Base-by-base conservation (phyloP, 1,140 invertebrate genomes). In the Scylla paramamosain region DNA sequence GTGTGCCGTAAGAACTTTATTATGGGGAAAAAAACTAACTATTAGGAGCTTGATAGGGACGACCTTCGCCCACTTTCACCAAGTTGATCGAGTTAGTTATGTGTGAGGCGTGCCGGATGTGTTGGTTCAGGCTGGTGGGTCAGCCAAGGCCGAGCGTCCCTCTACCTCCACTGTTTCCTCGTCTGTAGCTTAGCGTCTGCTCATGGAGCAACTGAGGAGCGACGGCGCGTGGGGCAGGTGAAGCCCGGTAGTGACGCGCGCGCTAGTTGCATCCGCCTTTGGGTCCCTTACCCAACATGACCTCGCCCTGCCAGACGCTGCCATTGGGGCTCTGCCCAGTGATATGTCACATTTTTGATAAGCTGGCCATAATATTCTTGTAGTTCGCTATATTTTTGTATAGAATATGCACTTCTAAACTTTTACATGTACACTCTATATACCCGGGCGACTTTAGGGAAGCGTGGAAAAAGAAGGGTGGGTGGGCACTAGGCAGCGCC, bases 11-110 rank as follows among this genome's bases (percentile, higher is more conserved):
- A 20, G 83, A 12, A 88, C 16, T 29, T 84, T 28, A 84, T 3
- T 25, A 48, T 45, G 4, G 48, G 46, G 48, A 45, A 52, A 91
- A 90, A 48, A 59, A 12, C 59, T 31, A 77, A 29, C 45, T 25
- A 52, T 45, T 28, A 20, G 32, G 6, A 48, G 32, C 45, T 28
- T 25, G 7, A 28, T 20, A 45, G 82, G 31, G 3, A n/a, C 29
- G 93, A 77, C 93, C 86, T 94, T 94, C 93, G 25, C 31, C 86
- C 86, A 94, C 93, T 94, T 94, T 89, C 87, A 94, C 86, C 31
- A n/a, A 31, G 52, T 94, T 77, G 12, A 29, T 86, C 82, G 31
- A 39, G 93, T 25, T 39, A 59, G 59, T 25, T 14, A 31, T 12
- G 31, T 52, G n/a, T n/a, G 46, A 91, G 48, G 89, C 46, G 89